Conservation (phyloP, 2,797 vertebrate genomes). For the Falco peregrinus region DNA sequence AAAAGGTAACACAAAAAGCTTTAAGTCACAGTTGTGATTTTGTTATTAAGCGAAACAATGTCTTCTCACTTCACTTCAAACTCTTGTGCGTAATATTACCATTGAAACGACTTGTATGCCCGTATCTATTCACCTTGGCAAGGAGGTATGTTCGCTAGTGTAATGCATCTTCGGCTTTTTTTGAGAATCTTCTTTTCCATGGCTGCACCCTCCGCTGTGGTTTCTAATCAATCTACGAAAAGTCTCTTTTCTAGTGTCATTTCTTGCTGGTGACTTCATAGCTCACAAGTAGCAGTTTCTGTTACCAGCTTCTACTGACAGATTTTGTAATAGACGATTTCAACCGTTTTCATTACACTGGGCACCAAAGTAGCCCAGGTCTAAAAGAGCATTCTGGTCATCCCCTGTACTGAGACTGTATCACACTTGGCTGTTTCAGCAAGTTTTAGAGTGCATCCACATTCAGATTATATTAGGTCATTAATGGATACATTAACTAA, state of each 20-base stretch:
- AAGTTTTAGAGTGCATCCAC: neutral
- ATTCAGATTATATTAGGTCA: neutral
- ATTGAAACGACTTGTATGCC: neutral
- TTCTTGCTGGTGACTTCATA: neutral
- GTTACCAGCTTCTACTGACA: neutral
- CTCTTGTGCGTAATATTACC: neutral
- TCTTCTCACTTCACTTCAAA: neutral
- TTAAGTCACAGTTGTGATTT: neutral
- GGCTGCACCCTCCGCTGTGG: neutral
- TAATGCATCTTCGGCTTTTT: neutral
- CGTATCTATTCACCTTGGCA: neutral
- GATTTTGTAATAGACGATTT: neutral
- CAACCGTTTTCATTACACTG: neutral
- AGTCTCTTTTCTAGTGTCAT: neutral
- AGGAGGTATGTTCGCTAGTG: neutral
- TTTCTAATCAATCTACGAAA: neutral
- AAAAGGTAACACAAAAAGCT: neutral
- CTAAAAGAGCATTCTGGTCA: neutral
- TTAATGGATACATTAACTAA: neutral
- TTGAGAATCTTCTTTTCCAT: neutral
- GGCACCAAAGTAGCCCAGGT: neutral
- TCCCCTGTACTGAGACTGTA: neutral
- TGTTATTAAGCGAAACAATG: neutral
- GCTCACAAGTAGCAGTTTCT: neutral
- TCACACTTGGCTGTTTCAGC: neutral